Evolutionary conservation across 2,113 vertebrate species (phyloP), one percentile per base, ranked within the genome.

Genomic region (Anarrhichthys ocellatus): DNA sequence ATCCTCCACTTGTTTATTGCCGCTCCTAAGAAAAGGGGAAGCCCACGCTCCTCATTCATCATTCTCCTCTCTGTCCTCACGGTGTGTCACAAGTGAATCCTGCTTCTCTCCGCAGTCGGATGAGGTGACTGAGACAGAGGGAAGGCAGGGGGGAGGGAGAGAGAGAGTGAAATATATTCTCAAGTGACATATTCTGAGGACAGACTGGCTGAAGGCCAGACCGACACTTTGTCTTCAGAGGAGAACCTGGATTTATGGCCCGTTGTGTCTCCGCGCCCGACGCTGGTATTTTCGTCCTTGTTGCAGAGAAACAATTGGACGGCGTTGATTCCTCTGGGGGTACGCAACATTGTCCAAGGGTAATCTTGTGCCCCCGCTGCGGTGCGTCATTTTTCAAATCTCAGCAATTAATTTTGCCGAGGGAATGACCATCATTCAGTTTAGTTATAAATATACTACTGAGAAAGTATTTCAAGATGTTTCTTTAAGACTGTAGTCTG

Each of bases 221-320:
- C 50, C 38, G 6, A 63, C 75, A 38, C 29, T 44, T 66, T 48
- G 58, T 84, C 70, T 75, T 64, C 32, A 24, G 11, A 76, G 74
- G 17, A 76, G 56, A 84, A 70, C 1, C 24, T 22, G 42, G 82
- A 81, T 86, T 78, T 80, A 88, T 74, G 1, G 44, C 42, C 81
- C 14, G 22, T 68, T 50, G 34, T 79, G 63, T 83, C 72, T 70
- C 79, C 1, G 15, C 36, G 38, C 15, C 63, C 3, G 0, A 46
- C 50, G 66, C 36, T 46, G 9, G 58, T 71, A 40, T 61, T 66
- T 70, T 76, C 38, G 46, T 73, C 9, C 34, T 81, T 78, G 50
- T 81, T 73, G 48, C 61, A 32, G 40, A 56, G 63, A 70, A 72
- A 83, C 71, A 69, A 87, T 88, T 74, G 73, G 18, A 75, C 74